Base-by-base conservation (phyloP, 2,888 invertebrate genomes). In the Cremastinae sp. region DNA sequence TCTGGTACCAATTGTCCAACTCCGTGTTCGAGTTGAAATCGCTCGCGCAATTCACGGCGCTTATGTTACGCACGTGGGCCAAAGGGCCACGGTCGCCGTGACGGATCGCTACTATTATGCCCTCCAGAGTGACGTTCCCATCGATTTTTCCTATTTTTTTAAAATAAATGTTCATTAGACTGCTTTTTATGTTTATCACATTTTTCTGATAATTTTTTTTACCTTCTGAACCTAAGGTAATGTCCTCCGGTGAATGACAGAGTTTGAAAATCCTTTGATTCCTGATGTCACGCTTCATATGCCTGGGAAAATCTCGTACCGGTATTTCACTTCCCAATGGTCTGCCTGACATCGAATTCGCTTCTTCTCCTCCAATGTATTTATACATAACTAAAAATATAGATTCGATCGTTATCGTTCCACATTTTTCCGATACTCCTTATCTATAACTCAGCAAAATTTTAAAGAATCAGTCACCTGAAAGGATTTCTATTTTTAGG, bases 1-100 rank as follows among this genome's bases (percentile, higher is more conserved):
- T 84, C 62, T 86, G 85, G 58, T 88, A 88, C 16, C 84, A 68
- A 18, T 58, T 82, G 35, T 88, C 87, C 53, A 88, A 73, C 22
- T 86, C 85, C 0, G 85, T 79, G 51, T 74, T 78, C 2, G 78
- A 62, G 53, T 75, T 81, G n/a, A 89, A 83, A 49, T 92, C 92
- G 41, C 88, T 91, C 45, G 94, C 94, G 88, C 97, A 98, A 78
- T 96, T 94, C 14, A 97, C 92, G 64, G 92, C 92, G 59, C 94
- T 94, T 43, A 96, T 94, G 74, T 95, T 95, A 64, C 94, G 92
- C 0, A 98, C 93, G 86, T 96, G 95, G 8, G 96, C 94, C 78
- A 98, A 91, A 0, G 97, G 96, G 0, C 97, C 96, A 58, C 98
- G 91, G 88, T 97, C 97, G 0, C 98, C 98, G 87, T 98, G 98